Conservation (phyloP, 37 sponge, comb jelly and placozoan species). For the Theonella swinhoei region DNA sequence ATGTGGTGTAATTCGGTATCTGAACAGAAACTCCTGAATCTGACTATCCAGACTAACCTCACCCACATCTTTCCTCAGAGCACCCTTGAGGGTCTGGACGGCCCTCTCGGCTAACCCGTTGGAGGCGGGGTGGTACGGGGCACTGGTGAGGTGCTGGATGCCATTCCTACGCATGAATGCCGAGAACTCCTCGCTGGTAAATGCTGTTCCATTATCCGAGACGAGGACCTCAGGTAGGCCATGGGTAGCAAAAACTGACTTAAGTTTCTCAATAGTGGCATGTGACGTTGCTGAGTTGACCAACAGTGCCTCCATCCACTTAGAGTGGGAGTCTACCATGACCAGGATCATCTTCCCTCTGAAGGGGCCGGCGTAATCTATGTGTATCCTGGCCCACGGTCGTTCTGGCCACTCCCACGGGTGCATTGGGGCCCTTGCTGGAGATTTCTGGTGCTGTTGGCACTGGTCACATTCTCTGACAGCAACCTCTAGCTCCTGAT, state of each 20-base stretch:
- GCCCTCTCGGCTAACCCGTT: slow-evolving; percentile 46
- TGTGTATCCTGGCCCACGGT: slow-evolving; percentile 40
- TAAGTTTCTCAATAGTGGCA: slow-evolving; percentile 14
- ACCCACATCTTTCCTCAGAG: slow-evolving; percentile 3
- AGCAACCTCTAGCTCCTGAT: background rate
- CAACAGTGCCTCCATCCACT: slow-evolving; percentile 33
- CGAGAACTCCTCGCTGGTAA: slow-evolving; percentile 30
- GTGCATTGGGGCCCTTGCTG: slow-evolving; percentile 27
- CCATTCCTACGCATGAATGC: slow-evolving; percentile 24
- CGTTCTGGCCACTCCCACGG: slow-evolving; percentile 42
- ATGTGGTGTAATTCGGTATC: slow-evolving; percentile 32
- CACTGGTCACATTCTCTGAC: slow-evolving; percentile 24
- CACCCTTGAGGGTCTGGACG: slow-evolving; percentile 42
- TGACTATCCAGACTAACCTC: background rate
- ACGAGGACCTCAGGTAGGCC: slow-evolving; percentile 41
- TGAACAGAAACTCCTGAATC: slow-evolving; percentile 11
- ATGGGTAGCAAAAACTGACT: slow-evolving; percentile 33
- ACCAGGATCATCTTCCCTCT: slow-evolving; percentile 43
- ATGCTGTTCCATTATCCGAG: slow-evolving; percentile 10
- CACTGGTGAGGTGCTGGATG: slow-evolving; percentile 21
- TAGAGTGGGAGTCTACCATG: slow-evolving; percentile 38
- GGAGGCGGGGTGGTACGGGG: slow-evolving; percentile 45
- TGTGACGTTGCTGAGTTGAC: slow-evolving; percentile 17
- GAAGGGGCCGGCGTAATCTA: slow-evolving; percentile 40
- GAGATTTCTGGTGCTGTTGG: background rate